Percentiles rank a stretch among this genome's conserved stretches.
phyloP scores from a whole-genome alignment of 2,797 vertebrate species.

The Sebastiscus albofasciatus region DNA sequence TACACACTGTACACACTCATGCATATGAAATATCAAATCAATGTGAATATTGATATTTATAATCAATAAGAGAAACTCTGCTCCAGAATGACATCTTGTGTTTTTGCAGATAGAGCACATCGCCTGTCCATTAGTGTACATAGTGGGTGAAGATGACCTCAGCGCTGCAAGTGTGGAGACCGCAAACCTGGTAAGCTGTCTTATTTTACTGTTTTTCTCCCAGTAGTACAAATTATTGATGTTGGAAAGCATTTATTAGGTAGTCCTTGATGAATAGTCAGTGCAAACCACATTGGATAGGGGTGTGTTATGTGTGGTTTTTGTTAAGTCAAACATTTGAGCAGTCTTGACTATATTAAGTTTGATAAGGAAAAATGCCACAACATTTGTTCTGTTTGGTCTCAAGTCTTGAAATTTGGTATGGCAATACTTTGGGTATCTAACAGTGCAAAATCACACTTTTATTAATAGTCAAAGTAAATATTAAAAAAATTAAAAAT shows the following conservation, averaged over 20 bases:
- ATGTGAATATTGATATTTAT: background rate
- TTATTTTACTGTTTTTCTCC: background rate
- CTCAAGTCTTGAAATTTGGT: background rate
- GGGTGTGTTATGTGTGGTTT: background rate
- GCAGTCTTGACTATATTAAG: background rate
- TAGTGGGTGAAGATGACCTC: slow-evolving; percentile 72
- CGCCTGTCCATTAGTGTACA: slow-evolving; percentile 70
- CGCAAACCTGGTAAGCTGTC: slow-evolving; percentile 60
- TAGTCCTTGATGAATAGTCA: background rate
- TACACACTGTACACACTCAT: background rate
- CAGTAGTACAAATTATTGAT: background rate
- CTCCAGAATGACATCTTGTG: background rate
- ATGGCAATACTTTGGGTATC: background rate
- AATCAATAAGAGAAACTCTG: background rate
- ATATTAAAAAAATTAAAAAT: too few relatives aligned
- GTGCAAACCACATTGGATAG: background rate
- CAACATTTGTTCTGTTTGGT: background rate
- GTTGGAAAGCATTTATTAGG: background rate
- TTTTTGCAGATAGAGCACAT: slow-evolving; percentile 70
- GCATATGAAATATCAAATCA: background rate
- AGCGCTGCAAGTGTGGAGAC: slow-evolving; percentile 50
- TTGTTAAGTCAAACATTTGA: background rate
- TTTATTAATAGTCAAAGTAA: too few relatives aligned
- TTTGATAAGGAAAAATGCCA: too few relatives aligned
- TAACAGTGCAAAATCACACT: background rate